Evolutionary conservation across 2,113 vertebrate species (phyloP), one percentile per base, ranked within the genome.

Genomic region (Oxygymnocypris stewartii): DNA sequence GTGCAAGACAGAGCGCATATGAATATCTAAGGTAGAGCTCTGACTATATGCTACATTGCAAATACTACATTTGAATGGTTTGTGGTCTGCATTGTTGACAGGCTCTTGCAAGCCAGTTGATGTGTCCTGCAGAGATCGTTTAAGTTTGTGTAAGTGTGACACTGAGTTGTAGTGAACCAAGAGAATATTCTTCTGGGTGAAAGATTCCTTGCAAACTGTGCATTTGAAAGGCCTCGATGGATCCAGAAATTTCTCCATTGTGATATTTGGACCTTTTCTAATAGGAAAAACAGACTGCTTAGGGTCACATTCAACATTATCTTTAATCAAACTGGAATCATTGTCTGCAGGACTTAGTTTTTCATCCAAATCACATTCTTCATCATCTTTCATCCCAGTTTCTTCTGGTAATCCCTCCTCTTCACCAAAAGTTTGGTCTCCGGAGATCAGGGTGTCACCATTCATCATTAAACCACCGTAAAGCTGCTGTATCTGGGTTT

Each of bases 81-180:
- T 97, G 90, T 97, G 96, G 93, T 99, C 97, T 6, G 96, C 96
- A 86, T 96, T 98, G 91, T 96, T 98, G 86, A 97, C 95, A 40
- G 96, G 91, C 88, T 99, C 98, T 0, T 93, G 96, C 31, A 94
- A 94, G 86, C 95, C 96, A 0, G 94, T 94, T 28, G 95, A 92
- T 9, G 97, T 97, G 84, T 99, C 98, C 88, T 99, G 98, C 85
- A 98, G 93, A 67, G 97, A 97, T 90, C 97, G 95, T 90, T 99
- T 98, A 87, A 99, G 94, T 90, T 98, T 97, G 91, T 99, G 98
- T 80, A 99, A 94, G 92, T 99, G 98, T 83, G 98, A 99, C 84
- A 99, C 98, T 0, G 98, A 99, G 89, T 99, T 99, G 91, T 97
- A 99, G 93, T 99, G 98, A 80, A 99, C 98, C 69, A 99, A 91